Percentiles rank a stretch among this genome's conserved stretches.
These are phyloP conservation scores for Oreohelix idahoensis DNA, from an alignment of 1,140 invertebrate genomes.

Conservation along the genomic window DNA sequence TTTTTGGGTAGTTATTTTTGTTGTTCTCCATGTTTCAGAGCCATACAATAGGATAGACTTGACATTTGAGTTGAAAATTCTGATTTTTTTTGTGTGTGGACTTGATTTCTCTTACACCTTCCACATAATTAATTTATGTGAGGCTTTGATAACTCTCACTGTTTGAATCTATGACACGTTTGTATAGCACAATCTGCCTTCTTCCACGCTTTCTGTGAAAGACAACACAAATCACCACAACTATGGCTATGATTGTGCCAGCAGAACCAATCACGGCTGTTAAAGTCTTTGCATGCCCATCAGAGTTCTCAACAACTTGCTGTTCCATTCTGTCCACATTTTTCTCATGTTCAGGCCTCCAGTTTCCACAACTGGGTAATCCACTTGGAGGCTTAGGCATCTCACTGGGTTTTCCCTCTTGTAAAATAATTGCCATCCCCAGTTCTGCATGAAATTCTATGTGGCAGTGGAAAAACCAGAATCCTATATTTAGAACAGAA, in stretches of 20 bases:
- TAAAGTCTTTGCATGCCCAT: background rate
- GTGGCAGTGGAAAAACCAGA: constrained; percentile 66
- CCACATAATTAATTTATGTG: background rate
- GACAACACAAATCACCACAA: background rate
- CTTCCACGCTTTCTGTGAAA: background rate
- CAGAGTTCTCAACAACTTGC: background rate
- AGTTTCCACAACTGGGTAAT: constrained; percentile 74
- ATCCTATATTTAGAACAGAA: constrained; percentile 35
- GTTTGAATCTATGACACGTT: background rate
- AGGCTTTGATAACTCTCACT: background rate
- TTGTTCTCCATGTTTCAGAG: no score
- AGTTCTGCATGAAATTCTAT: constrained; percentile 61
- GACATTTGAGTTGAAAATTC: no score
- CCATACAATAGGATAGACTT: no score
- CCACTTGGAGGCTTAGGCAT: constrained; percentile 70
- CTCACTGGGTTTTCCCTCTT: constrained; percentile 77
- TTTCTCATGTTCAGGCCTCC: background rate
- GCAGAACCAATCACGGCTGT: background rate
- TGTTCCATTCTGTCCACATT: background rate
- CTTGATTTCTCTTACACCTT: no score
- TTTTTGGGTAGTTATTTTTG: no score
- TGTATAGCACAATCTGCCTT: background rate
- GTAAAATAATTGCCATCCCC: constrained; percentile 78
- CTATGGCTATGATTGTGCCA: background rate
- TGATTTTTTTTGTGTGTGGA: no score